Conservation (phyloP, 2,888 invertebrate species). For the Temnothorax rugatulus region DNA sequence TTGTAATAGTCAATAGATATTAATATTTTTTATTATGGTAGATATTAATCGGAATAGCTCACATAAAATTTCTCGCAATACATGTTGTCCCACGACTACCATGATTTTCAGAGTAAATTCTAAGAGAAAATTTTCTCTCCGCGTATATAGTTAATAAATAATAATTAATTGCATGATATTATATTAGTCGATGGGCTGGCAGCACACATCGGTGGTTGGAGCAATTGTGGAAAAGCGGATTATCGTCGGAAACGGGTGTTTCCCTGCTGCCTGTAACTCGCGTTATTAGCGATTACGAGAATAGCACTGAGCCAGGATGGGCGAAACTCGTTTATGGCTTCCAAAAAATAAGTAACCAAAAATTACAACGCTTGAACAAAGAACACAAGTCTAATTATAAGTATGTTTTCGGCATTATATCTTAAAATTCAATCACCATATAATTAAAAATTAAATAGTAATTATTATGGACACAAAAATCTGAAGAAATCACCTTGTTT, state of each 20-base stretch:
- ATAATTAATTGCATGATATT: constrained; percentile 2
- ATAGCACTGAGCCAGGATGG: constrained; percentile 85
- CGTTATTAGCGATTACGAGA: constrained; percentile 82
- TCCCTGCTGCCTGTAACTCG: constrained; percentile 86
- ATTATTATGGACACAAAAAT: not conserved
- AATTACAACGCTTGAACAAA: constrained; percentile 82
- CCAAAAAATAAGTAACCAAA: constrained; percentile 78
- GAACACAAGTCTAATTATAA: constrained; percentile 85
- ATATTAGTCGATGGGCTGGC: constrained; percentile 78
- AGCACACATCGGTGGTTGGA: constrained; percentile 83
- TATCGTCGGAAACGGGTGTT: constrained; percentile 86
- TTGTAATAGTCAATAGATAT: too few relatives aligned
- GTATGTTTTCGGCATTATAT: constrained; percentile 72
- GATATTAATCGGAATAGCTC: too few relatives aligned
- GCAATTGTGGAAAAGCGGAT: constrained; percentile 88
- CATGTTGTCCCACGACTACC: too few relatives aligned
- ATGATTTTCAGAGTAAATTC: too few relatives aligned
- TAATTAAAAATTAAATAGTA: not conserved
- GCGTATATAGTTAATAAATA: not conserved
- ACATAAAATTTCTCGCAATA: too few relatives aligned
- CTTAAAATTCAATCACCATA: not conserved
- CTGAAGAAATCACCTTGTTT: not conserved
- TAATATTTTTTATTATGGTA: too few relatives aligned
- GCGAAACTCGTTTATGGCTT: constrained; percentile 86
- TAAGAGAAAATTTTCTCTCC: too few relatives aligned